Evolutionary conservation across 2,888 invertebrate genomes (phyloP).

Genomic region (Drosophila hawaiiensis): DNA sequence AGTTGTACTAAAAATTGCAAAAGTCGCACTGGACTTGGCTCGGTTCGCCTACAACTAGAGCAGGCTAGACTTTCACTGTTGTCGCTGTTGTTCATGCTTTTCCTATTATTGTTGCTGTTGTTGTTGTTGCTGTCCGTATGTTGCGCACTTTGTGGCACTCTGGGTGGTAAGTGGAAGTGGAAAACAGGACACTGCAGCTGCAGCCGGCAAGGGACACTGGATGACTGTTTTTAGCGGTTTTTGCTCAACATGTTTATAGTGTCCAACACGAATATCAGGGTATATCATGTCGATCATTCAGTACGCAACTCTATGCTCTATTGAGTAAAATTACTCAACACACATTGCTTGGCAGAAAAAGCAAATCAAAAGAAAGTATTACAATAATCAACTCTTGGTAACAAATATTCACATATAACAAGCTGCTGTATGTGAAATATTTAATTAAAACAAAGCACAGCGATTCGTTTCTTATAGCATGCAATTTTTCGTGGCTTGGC

Average conservation of each 20-base stretch:
- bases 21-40: constrained; percentile 65
- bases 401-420: neutral
- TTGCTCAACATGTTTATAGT: constrained; percentile 23
- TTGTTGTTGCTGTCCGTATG: constrained; percentile 30
- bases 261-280: constrained; percentile 3
- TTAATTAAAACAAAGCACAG: neutral
- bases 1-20: constrained; percentile 82
- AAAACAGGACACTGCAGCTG: constrained; percentile 24
- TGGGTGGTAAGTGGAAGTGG: constrained; percentile 49
- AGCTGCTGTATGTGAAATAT: neutral
- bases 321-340: neutral
- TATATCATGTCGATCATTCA: constrained; percentile 1
- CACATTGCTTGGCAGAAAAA: neutral
- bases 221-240: constrained; percentile 61
- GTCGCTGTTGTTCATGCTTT: constrained; percentile 16
- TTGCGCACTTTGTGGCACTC: constrained; percentile 51
- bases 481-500: neutral
- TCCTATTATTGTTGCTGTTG: constrained; percentile 14
- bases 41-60: constrained; percentile 22
- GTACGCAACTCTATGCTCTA: neutral
- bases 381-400: neutral
- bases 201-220: constrained; percentile 46
- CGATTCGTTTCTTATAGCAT: neutral
- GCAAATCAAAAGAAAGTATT: too few relatives aligned
- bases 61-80: constrained; percentile 64